Base-by-base conservation (phyloP, 2,113 vertebrate genomes). In the Gasterosteus nipponicus region DNA sequence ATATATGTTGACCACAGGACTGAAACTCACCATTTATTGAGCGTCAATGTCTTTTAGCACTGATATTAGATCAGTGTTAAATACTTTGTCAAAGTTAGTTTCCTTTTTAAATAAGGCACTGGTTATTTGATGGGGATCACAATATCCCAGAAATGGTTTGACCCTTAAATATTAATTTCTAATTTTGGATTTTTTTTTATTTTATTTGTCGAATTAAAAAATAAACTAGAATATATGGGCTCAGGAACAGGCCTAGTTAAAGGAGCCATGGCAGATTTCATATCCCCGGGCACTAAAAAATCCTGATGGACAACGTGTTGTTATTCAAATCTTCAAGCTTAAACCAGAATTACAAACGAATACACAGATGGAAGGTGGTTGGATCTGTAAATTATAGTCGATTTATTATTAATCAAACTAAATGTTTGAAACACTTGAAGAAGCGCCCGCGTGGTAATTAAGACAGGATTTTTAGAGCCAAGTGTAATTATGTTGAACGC, bases 1-100 rank as follows among this genome's bases (percentile, higher is more conserved):
- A 59, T 83, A 78, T 78, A 89, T 86, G 79, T 85, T 73, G 73
- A 83, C 73, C 65, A 91, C 80, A 82, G 78, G 66, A 70, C 60
- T 73, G 42, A 66, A 72, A 41, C 69, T 79, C 46, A 41, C 12
- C 18, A 10, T 59, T 70, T 18, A 59, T 69, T 78, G 26, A 77
- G 29, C 8, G 5, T 65, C 42, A 10, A 33, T 39, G 2, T 12
- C 3, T 39, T 60, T 35, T 26, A 26, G 38, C 57, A 18, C 42
- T 16, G 14, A 46, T 26, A 6, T 26, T 6, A 7, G 57, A n/a
- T 19, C n/a, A 0, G 22, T 63, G 61, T 22, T 19, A 7, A 51
- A 33, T 6, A 46, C 22, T 22, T 42, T 26, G 15, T 33, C 16
- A 4, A 18, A 33, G 6, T n/a, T 66, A 4, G 26, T 10, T 53